Percentiles rank a stretch among this genome's conserved stretches.
phyloP scores from a whole-genome alignment of 2,888 invertebrate genomes.

The Rugalucina vietnamica region DNA sequence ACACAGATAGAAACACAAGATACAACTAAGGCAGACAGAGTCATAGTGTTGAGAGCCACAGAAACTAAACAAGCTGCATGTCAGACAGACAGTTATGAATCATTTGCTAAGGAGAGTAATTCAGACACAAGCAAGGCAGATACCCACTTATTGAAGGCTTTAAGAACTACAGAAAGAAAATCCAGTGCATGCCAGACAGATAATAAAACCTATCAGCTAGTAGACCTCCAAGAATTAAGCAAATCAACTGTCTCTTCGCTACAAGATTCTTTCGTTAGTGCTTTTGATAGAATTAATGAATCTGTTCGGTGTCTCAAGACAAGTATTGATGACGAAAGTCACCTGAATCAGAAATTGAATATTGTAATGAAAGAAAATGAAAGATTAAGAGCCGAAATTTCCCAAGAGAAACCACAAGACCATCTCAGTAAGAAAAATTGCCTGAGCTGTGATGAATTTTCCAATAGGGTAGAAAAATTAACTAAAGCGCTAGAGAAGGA shows the following conservation, averaged over 20 bases:
- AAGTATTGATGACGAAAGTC: background rate
- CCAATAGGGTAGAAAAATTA: background rate
- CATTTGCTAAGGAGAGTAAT: background rate
- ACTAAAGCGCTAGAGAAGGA: background rate
- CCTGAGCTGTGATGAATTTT: background rate
- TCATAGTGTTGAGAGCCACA: background rate
- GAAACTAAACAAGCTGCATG: background rate
- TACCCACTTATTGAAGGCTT: background rate
- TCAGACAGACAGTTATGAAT: background rate
- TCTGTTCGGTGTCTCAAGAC: background rate
- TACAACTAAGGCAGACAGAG: background rate
- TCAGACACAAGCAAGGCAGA: background rate
- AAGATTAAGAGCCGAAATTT: background rate
- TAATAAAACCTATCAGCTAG: background rate
- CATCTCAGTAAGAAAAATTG: background rate
- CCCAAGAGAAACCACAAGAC: background rate
- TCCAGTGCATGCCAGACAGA: background rate
- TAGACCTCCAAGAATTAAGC: background rate
- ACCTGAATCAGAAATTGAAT: background rate
- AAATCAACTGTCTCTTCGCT: background rate
- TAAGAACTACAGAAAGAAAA: background rate
- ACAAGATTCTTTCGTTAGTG: background rate
- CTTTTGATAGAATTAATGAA: slow-evolving; percentile 2
- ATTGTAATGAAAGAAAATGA: background rate
- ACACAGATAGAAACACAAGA: background rate